Percentiles rank a stretch among this genome's conserved stretches.
phyloP scores from a whole-genome alignment of 2,888 invertebrate species.

The Julus scanicus region DNA sequence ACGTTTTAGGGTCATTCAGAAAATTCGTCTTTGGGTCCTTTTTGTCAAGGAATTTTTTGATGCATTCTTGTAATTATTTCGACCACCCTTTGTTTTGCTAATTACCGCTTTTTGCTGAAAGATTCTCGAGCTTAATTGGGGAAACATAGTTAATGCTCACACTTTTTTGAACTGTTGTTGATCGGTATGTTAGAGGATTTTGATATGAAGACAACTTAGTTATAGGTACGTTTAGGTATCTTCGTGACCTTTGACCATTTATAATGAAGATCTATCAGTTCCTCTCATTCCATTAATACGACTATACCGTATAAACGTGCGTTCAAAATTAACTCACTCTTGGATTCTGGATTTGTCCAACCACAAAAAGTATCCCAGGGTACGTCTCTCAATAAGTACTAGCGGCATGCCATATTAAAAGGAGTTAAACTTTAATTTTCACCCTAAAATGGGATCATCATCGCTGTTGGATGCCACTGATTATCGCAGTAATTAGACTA shows the following conservation, averaged over 20 bases:
- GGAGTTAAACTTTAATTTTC: constrained; percentile 22
- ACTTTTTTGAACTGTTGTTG: neutral
- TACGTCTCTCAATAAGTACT: neutral
- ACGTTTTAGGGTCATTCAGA: neutral
- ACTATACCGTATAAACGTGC: neutral
- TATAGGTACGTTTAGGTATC: neutral
- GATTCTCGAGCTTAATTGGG: neutral
- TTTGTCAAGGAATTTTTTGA: neutral
- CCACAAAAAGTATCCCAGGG: neutral
- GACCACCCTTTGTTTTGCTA: constrained; percentile 22
- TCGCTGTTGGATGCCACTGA: neutral
- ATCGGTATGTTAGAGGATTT: neutral
- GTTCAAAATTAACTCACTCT: neutral
- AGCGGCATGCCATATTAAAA: neutral
- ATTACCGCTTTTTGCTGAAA: neutral
- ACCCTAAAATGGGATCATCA: constrained; percentile 27
- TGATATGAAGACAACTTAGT: constrained; percentile 22
- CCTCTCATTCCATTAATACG: constrained; percentile 21
- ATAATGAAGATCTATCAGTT: constrained; percentile 5
- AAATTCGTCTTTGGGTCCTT: neutral
- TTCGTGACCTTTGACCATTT: neutral
- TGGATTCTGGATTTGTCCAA: neutral
- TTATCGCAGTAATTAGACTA: constrained; percentile 22
- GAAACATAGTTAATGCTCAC: neutral
- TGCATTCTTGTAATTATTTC: neutral